Conservation (phyloP, 2,888 invertebrate species). For the Sphecodes monilicornis region DNA sequence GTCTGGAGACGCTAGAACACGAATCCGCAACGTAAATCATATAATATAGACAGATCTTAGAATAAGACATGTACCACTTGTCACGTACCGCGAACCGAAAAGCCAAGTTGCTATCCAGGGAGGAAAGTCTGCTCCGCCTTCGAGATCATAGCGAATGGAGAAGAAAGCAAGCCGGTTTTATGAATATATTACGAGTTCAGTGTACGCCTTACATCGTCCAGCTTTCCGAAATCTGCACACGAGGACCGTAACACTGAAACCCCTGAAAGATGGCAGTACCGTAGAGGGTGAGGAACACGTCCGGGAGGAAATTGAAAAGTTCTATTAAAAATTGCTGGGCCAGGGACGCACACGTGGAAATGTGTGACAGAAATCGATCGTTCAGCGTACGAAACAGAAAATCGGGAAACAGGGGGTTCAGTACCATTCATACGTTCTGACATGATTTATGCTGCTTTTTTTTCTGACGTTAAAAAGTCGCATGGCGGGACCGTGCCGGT, state of each 20-base stretch:
- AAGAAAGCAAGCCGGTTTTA: slow-evolving; percentile 63
- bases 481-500: neutral
- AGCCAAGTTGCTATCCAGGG: slow-evolving; percentile 51
- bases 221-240: slow-evolving; percentile 70
- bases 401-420: slow-evolving; percentile 15
- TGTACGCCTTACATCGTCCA: slow-evolving; percentile 65
- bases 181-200: slow-evolving; percentile 74
- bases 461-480: slow-evolving; percentile 2
- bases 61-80: slow-evolving; percentile 40
- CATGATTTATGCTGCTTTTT: slow-evolving; percentile 23
- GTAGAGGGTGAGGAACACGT: slow-evolving; percentile 21
- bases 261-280: slow-evolving; percentile 59
- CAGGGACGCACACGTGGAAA: slow-evolving; percentile 44
- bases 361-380: slow-evolving; percentile 60
- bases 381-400: slow-evolving; percentile 24
- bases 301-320: slow-evolving; percentile 73
- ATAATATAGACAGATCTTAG: slow-evolving; percentile 29
- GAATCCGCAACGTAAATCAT: slow-evolving; percentile 34
- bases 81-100: slow-evolving; percentile 47
- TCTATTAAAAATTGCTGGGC: slow-evolving; percentile 68
- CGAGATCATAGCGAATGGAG: slow-evolving; percentile 46
- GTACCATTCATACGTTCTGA: slow-evolving; percentile 15
- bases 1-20: neutral
- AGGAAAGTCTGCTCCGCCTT: slow-evolving; percentile 49
- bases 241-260: slow-evolving; percentile 35